Evolutionary conservation across 2,113 vertebrate species (phyloP).

Genomic region (Pantherophis guttatus): DNA sequence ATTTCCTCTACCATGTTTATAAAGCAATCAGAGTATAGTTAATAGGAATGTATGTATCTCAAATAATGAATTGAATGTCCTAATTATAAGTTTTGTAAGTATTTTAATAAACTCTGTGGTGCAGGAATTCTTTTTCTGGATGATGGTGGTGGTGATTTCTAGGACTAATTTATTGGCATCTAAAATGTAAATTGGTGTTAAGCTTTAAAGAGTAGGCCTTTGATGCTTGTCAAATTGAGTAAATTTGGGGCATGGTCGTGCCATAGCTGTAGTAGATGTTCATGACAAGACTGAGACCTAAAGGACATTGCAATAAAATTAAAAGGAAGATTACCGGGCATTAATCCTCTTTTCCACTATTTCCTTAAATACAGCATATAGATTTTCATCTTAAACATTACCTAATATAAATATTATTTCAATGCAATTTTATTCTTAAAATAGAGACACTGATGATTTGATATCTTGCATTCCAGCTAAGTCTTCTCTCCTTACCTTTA

Average conservation of each 20-base stretch:
- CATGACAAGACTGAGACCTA: neutral
- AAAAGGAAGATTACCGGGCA: neutral
- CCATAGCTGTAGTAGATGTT: neutral
- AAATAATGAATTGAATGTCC: conserved; percentile 67
- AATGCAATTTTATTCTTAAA: neutral
- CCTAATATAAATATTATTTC: neutral
- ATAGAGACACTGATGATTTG: neutral
- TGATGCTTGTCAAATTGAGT: neutral
- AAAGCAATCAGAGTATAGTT: conserved; percentile 55
- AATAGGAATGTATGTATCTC: conserved; percentile 56
- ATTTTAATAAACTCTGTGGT: conserved; percentile 61
- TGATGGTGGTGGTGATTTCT: conserved; percentile 21
- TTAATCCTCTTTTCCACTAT: neutral
- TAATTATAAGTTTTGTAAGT: conserved; percentile 47
- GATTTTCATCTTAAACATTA: neutral
- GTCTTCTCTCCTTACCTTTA: neutral
- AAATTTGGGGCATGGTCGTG: neutral
- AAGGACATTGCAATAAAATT: neutral
- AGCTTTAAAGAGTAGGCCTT: neutral
- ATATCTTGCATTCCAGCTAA: neutral
- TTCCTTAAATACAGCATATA: neutral
- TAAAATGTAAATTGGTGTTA: neutral
- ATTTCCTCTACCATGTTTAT: conserved; percentile 39
- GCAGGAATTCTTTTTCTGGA: conserved; percentile 39
- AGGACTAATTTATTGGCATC: neutral